These are phyloP conservation scores for Clostera curtula DNA, from an alignment of 2,888 invertebrate genomes.

Conservation along the genomic window DNA sequence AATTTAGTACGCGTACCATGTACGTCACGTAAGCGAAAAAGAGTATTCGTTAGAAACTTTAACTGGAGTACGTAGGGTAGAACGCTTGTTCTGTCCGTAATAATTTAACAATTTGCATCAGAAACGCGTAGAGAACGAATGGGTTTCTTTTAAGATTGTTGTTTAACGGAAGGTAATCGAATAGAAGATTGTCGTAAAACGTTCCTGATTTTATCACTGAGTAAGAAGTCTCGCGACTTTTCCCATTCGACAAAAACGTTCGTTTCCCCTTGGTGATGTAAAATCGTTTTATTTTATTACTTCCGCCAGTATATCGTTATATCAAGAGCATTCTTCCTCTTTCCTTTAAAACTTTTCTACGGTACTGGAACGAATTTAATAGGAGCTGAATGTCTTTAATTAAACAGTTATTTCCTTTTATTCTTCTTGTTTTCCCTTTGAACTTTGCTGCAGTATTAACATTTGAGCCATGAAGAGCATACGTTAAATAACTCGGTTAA, in stretches of 20 bases:
- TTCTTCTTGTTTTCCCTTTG: background rate
- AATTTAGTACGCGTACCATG: background rate
- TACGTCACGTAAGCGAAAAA: background rate
- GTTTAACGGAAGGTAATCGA: constrained; percentile 70
- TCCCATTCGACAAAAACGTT: constrained; percentile 71
- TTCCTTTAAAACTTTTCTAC: constrained; percentile 45
- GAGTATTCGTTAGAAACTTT: background rate
- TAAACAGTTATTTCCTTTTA: constrained; percentile 12
- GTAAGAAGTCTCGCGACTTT: constrained; percentile 71
- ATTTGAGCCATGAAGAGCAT: no score
- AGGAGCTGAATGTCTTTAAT: constrained; percentile 20
- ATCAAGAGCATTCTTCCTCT: constrained; percentile 51
- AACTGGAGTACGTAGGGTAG: no score
- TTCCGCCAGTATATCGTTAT: constrained; percentile 69
- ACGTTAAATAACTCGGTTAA: constrained; percentile 1
- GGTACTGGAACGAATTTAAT: constrained; percentile 34
- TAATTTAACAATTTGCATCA: constrained; percentile 25
- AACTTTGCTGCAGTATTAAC: no score
- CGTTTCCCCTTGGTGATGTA: constrained; percentile 70
- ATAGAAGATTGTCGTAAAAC: constrained; percentile 73
- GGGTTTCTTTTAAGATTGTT: constrained; percentile 57
- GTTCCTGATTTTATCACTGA: constrained; percentile 71
- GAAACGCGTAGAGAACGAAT: constrained; percentile 37
- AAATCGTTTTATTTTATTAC: constrained; percentile 75
- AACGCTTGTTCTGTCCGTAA: constrained; percentile 2